These are phyloP conservation scores for Valencia hispanica DNA, from an alignment of 2,797 vertebrate genomes.

Conservation along the genomic window DNA sequence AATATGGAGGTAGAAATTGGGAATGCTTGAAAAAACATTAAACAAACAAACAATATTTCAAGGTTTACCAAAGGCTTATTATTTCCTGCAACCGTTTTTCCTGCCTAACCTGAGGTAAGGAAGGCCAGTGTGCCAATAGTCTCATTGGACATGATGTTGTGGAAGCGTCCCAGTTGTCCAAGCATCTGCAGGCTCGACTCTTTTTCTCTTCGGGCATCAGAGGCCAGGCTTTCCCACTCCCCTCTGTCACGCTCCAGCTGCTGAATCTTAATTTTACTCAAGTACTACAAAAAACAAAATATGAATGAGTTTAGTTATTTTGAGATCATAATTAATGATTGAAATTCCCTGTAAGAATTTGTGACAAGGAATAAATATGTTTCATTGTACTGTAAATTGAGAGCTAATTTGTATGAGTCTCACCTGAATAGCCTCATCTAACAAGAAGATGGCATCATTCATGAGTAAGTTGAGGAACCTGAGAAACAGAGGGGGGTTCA, in stretches of 20 bases:
- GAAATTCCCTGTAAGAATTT: neutral
- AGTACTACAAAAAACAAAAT: slow-evolving; percentile 82
- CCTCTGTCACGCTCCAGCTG: slow-evolving; percentile 95
- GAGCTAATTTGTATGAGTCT: slow-evolving; percentile 9
- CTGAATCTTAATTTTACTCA: slow-evolving; percentile 98
- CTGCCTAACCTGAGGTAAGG: slow-evolving; percentile 91
- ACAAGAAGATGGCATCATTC: slow-evolving; percentile 95
- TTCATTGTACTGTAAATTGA: neutral
- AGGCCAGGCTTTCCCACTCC: slow-evolving; percentile 90
- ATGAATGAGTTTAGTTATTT: neutral
- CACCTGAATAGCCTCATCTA: slow-evolving; percentile 99
- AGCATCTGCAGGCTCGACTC: slow-evolving; percentile 97
- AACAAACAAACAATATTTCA: neutral
- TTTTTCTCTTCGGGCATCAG: slow-evolving; percentile 92
- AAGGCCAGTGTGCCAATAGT: slow-evolving; percentile 97
- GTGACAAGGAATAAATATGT: neutral
- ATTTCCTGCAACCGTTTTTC: neutral
- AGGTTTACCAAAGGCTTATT: neutral
- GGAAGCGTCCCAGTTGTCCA: slow-evolving; percentile 96
- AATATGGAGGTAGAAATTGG: neutral
- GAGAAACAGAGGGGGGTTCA: slow-evolving; percentile 95
- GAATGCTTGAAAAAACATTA: neutral
- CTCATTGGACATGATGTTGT: slow-evolving; percentile 99
- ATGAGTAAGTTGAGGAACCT: slow-evolving; percentile 96
- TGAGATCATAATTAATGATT: neutral